phyloP scores from a whole-genome alignment of 2,888 invertebrate species.

The Stenurella melanura region DNA sequence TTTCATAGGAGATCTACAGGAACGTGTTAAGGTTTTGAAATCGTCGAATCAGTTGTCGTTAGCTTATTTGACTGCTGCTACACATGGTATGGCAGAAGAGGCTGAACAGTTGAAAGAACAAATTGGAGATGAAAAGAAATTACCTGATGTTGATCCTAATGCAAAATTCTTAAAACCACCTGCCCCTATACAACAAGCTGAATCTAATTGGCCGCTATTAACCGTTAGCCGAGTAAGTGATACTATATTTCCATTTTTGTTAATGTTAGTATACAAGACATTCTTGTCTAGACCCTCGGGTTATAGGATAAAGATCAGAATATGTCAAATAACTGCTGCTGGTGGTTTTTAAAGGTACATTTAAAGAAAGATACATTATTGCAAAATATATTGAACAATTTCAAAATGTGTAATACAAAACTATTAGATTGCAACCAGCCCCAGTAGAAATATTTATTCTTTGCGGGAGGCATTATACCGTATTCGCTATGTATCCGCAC shows the following conservation, averaged over 20 bases:
- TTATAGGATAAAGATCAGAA: no score
- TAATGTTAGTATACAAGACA: no score
- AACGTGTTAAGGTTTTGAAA: slow-evolving; percentile 90
- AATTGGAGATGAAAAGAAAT: slow-evolving; percentile 73
- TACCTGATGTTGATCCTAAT: slow-evolving; percentile 84
- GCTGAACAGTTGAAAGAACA: slow-evolving; percentile 83
- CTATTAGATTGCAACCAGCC: no score
- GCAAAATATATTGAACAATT: no score
- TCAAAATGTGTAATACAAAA: no score
- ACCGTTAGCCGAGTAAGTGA: slow-evolving; percentile 86
- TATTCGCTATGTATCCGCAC: no score
- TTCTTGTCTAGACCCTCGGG: no score
- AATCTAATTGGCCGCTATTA: slow-evolving; percentile 97
- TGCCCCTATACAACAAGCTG: slow-evolving; percentile 91
- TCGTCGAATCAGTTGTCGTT: slow-evolving; percentile 84
- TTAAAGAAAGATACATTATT: no score
- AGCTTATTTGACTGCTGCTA: slow-evolving; percentile 95
- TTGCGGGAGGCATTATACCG: no score
- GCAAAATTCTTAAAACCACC: slow-evolving; percentile 91
- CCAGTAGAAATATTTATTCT: no score
- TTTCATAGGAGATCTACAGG: slow-evolving; percentile 86
- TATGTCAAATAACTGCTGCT: no score
- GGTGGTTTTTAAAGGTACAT: no score
- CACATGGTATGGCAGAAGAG: slow-evolving; percentile 90
- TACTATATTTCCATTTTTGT: not conserved